Base-by-base conservation (phyloP, 2,797 vertebrate species). In the Pangasius djambal region DNA sequence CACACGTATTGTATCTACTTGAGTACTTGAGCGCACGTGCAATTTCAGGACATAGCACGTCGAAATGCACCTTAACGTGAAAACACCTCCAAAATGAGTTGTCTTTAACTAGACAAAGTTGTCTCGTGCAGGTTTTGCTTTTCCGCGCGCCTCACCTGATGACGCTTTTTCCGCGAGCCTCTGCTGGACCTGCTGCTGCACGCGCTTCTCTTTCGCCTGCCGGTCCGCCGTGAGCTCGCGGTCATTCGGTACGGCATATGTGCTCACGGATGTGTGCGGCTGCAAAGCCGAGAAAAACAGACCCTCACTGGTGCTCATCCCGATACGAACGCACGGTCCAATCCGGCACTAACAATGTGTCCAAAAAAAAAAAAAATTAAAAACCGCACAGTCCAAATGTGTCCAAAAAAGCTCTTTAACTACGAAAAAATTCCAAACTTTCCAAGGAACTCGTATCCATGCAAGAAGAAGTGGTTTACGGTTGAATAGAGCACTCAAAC, bases 161-260 rank as follows among this genome's bases (percentile, higher is more conserved):
- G 94, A 89, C 67, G 93, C 93, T 93, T 96, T 95, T 93, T 98
- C 97, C 75, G 97, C 96, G 93, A 99, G 95, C 28, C 98, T 95
- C 93, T 97, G 95, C 69, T 97, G 97, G 92, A 99, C 98, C 94
- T 99, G 98, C 95, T 98, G 97, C 92, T 97, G 97, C 87, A 99
- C 98, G 0, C 98, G 95, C 74, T 96, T 92, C 52, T 95, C 95
- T 93, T 96, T 96, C 0, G 96, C 94, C 86, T 94, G 93, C 0
- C 94, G 89, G 92, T 97, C 90, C 91, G 92, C 86, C 91, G 92
- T 95, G 92, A 97, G 94, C 93, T 97, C 96, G 86, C 94, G 92
- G 91, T 97, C 97, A 0, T 97, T 97, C 69, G 98, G 98, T 81
- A 99, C 90, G 4, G 96, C 96, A 93, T 99, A 97, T 0, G 97